phyloP scores from a whole-genome alignment of 2,113 vertebrate species.

The Ondatra zibethicus region DNA sequence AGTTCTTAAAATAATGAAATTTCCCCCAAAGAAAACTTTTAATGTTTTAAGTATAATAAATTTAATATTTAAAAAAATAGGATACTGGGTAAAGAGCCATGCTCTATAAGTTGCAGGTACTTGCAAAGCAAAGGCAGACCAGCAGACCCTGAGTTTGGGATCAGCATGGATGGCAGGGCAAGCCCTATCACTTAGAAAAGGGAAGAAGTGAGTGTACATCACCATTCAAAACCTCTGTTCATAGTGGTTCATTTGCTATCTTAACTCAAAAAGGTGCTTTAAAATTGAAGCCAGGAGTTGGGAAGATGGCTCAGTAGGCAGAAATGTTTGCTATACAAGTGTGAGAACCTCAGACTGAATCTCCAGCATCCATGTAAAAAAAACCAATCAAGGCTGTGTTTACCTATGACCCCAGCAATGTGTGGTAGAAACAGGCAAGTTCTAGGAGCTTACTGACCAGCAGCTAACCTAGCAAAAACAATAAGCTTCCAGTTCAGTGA shows the following conservation, averaged over 20 bases:
- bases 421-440: neutral
- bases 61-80: neutral
- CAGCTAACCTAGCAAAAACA: neutral
- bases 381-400: too few species aligned
- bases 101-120: neutral
- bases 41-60: neutral
- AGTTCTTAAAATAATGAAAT: slow-evolving; percentile 37
- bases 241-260: slow-evolving; percentile 19
- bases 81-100: neutral
- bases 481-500: neutral
- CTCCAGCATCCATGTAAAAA: too few species aligned
- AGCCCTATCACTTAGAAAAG: neutral
- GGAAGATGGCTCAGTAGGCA: neutral
- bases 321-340: neutral
- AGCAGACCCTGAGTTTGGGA: neutral
- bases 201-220: neutral
- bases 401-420: neutral
- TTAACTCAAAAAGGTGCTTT: slow-evolving; percentile 28
- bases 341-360: neutral
- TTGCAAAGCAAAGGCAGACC: neutral
- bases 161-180: neutral
- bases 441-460: neutral
- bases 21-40: slow-evolving; percentile 18
- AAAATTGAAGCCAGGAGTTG: neutral
- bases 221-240: slow-evolving; percentile 19